Conservation (phyloP, 2,888 invertebrate species). For the Mesochorus sp. region DNA sequence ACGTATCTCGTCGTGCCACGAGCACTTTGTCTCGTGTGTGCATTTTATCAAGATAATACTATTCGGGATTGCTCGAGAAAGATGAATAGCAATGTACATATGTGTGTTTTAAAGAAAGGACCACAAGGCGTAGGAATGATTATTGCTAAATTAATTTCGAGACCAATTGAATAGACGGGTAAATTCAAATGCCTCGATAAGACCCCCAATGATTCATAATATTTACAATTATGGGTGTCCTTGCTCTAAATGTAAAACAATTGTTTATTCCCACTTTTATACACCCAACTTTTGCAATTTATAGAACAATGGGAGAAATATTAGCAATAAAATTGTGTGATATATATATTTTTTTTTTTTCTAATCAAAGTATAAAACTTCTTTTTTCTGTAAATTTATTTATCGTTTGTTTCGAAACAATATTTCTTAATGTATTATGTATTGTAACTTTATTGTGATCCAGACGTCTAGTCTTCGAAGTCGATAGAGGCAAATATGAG, state of each 20-base stretch:
- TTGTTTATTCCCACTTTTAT: background rate
- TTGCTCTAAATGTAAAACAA: constrained; percentile 38
- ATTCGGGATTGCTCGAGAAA: background rate
- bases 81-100: background rate
- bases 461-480: constrained; percentile 31
- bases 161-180: constrained; percentile 44
- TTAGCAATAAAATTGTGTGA: too few relatives aligned
- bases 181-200: constrained; percentile 40
- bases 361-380: background rate
- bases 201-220: constrained; percentile 34
- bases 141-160: constrained; percentile 48
- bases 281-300: too few relatives aligned
- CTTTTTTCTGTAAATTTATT: background rate
- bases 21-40: background rate
- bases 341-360: background rate
- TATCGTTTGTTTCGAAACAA: background rate
- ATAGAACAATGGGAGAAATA: too few relatives aligned
- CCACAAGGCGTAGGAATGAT: constrained; percentile 16
- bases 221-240: constrained; percentile 42
- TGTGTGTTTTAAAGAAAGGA: background rate
- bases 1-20: background rate
- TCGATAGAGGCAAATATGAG: constrained; percentile 42
- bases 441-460: constrained; percentile 23
- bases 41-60: background rate
- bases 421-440: constrained; percentile 17